phyloP scores from a whole-genome alignment of 92 coral and sea anemone species.

The Palythoa heliodiscus region DNA sequence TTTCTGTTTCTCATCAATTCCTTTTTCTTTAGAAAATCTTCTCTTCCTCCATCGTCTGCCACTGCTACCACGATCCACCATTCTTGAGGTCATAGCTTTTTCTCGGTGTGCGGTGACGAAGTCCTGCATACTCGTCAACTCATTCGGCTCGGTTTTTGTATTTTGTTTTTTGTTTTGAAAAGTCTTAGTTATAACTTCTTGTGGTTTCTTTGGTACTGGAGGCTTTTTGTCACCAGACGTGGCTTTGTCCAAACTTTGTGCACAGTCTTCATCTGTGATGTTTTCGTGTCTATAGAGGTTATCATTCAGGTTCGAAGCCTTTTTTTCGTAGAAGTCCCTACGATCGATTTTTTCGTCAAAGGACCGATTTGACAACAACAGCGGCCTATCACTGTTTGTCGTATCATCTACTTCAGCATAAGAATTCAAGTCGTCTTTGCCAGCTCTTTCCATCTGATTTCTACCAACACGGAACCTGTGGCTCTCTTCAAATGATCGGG shows the following conservation, averaged over 20 bases:
- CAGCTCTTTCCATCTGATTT: constrained; percentile 3
- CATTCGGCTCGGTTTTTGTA: background rate
- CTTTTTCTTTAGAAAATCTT: constrained; percentile 29
- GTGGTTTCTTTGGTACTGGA: constrained; percentile 32
- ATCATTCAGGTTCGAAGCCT: constrained; percentile 22
- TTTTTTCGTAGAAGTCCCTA: constrained; percentile 40
- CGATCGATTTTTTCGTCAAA: constrained; percentile 35
- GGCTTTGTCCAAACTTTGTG: background rate
- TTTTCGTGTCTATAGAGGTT: background rate
- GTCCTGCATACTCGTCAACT: background rate
- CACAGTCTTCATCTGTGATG: background rate
- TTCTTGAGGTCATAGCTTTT: constrained; percentile 30
- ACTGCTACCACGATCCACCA: constrained; percentile 38
- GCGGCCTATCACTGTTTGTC: constrained; percentile 6
- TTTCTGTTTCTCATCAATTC: constrained; percentile 27
- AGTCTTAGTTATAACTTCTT: constrained; percentile 22
- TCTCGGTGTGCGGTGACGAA: constrained; percentile 32
- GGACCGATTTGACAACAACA: constrained; percentile 38
- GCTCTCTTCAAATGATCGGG: background rate
- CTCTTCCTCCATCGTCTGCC: constrained; percentile 46
- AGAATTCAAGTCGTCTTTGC: background rate
- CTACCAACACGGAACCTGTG: background rate
- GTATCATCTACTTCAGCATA: background rate
- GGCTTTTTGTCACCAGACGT: background rate
- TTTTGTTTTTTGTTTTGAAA: constrained; percentile 22